Evolutionary conservation across 2,113 vertebrate genomes (phyloP).

Genomic region (Lophochroa leadbeateri): DNA sequence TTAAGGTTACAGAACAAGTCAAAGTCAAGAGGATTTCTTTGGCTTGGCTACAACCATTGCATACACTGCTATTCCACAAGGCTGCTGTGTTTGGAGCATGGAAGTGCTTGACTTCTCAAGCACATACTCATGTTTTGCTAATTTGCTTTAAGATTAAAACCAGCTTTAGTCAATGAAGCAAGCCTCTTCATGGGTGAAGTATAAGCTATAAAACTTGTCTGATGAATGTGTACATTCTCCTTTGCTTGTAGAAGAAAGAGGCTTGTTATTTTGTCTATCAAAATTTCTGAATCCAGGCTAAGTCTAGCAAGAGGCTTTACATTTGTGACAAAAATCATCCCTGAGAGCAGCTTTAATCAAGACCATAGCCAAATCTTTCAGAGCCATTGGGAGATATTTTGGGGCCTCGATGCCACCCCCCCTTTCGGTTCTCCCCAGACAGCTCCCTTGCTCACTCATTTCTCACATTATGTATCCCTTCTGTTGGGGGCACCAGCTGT

Average conservation of each 20-base stretch:
- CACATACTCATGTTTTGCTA: neutral
- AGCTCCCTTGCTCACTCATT: neutral
- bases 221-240: neutral
- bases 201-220: neutral
- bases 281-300: neutral
- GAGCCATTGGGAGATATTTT: neutral
- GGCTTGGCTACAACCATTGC: neutral
- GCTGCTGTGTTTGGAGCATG: neutral
- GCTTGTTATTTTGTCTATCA: neutral
- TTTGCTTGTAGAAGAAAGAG: neutral
- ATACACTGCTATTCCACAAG: neutral
- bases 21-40: neutral
- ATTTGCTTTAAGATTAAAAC: neutral
- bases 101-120: neutral
- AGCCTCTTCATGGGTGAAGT: neutral
- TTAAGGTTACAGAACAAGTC: neutral
- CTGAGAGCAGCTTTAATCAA: neutral
- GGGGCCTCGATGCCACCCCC: neutral
- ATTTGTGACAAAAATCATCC: neutral
- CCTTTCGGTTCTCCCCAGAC: fast-evolving
- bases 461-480: neutral
- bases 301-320: neutral
- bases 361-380: neutral
- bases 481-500: neutral
- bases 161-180: neutral